Evolutionary conservation across 30 jellyfish, hydroid and myxozoan genomes (phyloP), one percentile per base, ranked within the genome.

Genomic region (Nemopilema nomurai): DNA sequence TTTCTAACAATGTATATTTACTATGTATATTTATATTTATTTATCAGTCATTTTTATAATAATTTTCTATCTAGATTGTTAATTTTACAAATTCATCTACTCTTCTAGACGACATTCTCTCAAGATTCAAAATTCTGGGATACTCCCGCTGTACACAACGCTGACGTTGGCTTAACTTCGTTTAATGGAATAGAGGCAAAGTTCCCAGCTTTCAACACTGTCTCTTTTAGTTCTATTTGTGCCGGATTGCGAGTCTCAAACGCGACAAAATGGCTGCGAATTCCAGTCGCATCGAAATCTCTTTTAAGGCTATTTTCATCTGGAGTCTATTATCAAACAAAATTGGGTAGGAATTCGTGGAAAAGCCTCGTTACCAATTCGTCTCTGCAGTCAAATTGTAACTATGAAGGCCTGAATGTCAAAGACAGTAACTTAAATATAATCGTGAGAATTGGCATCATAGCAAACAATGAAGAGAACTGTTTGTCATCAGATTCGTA

Each of bases 371-470:
- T 84, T 19, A 25, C 50, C 0, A 52, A 62, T 13, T 73, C 87
- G 0, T 84, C 87, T 9, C 67, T 84, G 49, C 93, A 85, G 62
- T 67, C 9, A 18, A 16, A 64, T 72, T 85, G 93, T 52, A 74
- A 74, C 26, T 83, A 83, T 27, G 88, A 85, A 19, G 93, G 93
- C 1, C 51, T 74, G 78, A 74, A 85, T 69, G 93, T 76, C 41
- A 29, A 65, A 30, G 31, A 51, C 29, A 33, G 27, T 18, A 32
- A 22, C 8, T 77, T 57, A 0, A 30, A 1, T 0, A 32, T 72
- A 19, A 20, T 6, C 33, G 80, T 53, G 1, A 76, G 91, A 41
- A 82, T 82, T 41, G 91, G 93, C 0, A 24, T 71, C 29, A 27
- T 85, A 62, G 93, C 64, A 7, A 85, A 85, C 63, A 64, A 85